Conservation (phyloP, 2,797 vertebrate genomes). For the Acridotheres tristis region DNA sequence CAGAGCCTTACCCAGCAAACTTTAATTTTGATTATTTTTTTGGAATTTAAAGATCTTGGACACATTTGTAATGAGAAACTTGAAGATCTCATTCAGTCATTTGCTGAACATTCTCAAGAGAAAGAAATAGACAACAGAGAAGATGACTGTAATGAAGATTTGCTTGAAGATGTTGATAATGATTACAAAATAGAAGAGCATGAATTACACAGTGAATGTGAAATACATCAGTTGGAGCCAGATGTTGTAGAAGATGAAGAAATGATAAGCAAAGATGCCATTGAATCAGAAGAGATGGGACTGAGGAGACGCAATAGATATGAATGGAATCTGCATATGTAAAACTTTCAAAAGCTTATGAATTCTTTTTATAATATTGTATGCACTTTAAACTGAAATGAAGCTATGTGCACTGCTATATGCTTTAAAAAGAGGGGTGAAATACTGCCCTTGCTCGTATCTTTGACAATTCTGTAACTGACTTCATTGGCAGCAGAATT, state of each 20-base stretch:
- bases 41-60: slow-evolving; percentile 22
- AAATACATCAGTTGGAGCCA: slow-evolving; percentile 65
- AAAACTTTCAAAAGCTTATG: not conserved
- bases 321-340: slow-evolving; percentile 71
- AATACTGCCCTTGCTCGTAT: not conserved
- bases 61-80: slow-evolving; percentile 80
- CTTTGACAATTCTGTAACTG: not conserved
- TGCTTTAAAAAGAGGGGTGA: slow-evolving; percentile 41
- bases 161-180: not conserved
- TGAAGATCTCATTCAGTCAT: slow-evolving; percentile 85
- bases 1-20: not conserved
- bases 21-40: not conserved
- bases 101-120: slow-evolving; percentile 69
- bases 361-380: not conserved
- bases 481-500: slow-evolving; percentile 29
- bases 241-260: slow-evolving; percentile 57
- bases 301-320: slow-evolving; percentile 83
- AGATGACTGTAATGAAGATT: slow-evolving; percentile 11
- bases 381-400: slow-evolving; percentile 62
- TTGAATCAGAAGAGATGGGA: slow-evolving; percentile 50
- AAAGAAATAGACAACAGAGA: slow-evolving; percentile 17
- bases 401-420: slow-evolving; percentile 24
- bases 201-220: slow-evolving; percentile 42
- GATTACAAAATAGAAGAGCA: slow-evolving; percentile 35
- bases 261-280: not conserved